Evolutionary conservation across 2,888 invertebrate species (phyloP).

Genomic region (Athetis lepigone): DNA sequence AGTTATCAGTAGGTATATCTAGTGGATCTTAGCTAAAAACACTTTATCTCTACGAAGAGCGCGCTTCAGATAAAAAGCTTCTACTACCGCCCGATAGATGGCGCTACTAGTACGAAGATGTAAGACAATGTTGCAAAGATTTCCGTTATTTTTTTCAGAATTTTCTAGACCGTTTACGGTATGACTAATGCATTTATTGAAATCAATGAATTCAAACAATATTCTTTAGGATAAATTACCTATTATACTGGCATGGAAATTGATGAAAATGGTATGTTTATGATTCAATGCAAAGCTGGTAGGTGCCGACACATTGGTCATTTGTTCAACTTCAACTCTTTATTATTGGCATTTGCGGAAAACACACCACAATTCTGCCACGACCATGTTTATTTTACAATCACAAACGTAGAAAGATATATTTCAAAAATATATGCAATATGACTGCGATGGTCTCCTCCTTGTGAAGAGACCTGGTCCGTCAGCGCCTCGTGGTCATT

Average conservation of each 20-base stretch:
- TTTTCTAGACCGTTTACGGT: constrained; percentile 48
- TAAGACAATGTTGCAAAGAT: neutral
- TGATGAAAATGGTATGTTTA: constrained; percentile 35
- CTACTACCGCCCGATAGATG: constrained; percentile 85
- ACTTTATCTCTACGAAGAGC: constrained; percentile 6
- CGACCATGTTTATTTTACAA: no score
- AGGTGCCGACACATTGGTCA: constrained; percentile 13
- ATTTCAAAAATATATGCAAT: no score
- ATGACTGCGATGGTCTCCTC: no score
- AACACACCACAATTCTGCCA: no score
- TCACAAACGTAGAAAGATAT: no score
- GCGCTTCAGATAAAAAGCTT: constrained; percentile 43
- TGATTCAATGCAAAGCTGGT: constrained; percentile 21
- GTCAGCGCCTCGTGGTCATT: no score
- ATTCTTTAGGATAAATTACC: constrained; percentile 39
- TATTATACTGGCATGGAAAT: constrained; percentile 44
- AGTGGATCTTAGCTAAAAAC: constrained; percentile 23
- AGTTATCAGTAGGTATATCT: constrained; percentile 21
- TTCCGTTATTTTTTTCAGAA: constrained; percentile 18
- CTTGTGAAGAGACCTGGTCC: no score
- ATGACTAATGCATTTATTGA: constrained; percentile 52
- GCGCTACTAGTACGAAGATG: constrained; percentile 68
- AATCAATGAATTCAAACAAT: constrained; percentile 50
- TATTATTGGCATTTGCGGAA: no score
- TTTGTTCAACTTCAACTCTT: no score